phyloP scores from a whole-genome alignment of 2,797 vertebrate species.

The Molossus molossus region DNA sequence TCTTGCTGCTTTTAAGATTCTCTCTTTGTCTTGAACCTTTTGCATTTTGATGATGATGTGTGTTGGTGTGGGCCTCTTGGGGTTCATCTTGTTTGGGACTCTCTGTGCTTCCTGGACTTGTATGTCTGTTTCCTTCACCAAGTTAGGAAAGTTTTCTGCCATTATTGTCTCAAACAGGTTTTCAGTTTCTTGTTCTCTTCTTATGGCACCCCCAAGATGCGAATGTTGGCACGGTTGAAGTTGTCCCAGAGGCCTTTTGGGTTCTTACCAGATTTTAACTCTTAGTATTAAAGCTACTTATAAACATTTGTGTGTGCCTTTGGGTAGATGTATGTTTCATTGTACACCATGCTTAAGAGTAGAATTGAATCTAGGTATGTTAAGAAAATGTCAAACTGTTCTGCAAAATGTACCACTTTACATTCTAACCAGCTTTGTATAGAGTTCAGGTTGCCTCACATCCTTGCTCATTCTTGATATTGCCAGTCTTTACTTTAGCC shows the following conservation, averaged over 20 bases:
- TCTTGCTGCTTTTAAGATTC: too few species aligned
- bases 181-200: too few species aligned
- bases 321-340: background rate
- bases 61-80: too few species aligned
- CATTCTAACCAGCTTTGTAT: background rate
- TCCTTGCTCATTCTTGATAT: background rate
- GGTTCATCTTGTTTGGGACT: too few species aligned
- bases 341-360: background rate
- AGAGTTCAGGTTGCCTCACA: background rate
- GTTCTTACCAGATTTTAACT: conserved; percentile 16
- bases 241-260: background rate
- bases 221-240: too few species aligned
- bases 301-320: conserved; percentile 13
- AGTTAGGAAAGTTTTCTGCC: too few species aligned
- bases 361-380: background rate
- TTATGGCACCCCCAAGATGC: too few species aligned
- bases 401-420: conserved; percentile 5
- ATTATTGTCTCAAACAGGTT: too few species aligned
- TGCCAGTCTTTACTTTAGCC: background rate
- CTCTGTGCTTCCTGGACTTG: too few species aligned
- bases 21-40: too few species aligned
- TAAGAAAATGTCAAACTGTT: conserved; percentile 7
- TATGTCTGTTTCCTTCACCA: too few species aligned
- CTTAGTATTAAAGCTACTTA: background rate
- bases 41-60: too few species aligned